Evolutionary conservation across 2,888 invertebrate genomes (phyloP).

Genomic region (Elysia crispata): DNA sequence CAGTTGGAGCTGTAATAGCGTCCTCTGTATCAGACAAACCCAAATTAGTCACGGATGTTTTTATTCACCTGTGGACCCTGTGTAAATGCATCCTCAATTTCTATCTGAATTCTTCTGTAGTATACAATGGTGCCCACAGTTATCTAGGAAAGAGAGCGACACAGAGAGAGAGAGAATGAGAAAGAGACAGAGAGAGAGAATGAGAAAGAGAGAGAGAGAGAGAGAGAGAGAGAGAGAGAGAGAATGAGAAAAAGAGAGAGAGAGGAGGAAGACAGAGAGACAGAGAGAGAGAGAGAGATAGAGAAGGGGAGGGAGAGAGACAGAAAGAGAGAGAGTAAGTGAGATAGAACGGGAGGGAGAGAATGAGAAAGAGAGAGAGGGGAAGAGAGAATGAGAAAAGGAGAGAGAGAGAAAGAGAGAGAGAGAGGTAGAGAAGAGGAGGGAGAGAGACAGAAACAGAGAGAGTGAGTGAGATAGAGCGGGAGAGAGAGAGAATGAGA

Average conservation of each 20-base stretch:
- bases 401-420: not conserved
- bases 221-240: slow-evolving; percentile 20
- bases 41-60: too few species aligned
- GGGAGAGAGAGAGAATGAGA: too few species aligned
- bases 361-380: too few species aligned
- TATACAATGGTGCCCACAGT: too few species aligned
- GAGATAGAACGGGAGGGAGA: not conserved
- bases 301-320: slow-evolving; percentile 23
- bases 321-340: not conserved
- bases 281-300: not conserved
- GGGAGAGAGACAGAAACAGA: slow-evolving; percentile 20
- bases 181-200: not conserved
- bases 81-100: too few species aligned
- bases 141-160: too few species aligned
- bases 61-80: too few species aligned
- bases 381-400: not conserved
- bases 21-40: too few species aligned
- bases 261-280: not conserved
- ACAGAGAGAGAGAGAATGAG: slow-evolving; percentile 30
- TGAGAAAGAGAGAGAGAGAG: slow-evolving; percentile 23
- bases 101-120: too few species aligned
- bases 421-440: too few species aligned
- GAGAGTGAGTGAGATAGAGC: too few species aligned
- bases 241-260: not conserved
- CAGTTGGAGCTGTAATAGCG: too few species aligned